Evolutionary conservation across 1,140 invertebrate genomes (phyloP).

Genomic region (Lasaia peninsularis): DNA sequence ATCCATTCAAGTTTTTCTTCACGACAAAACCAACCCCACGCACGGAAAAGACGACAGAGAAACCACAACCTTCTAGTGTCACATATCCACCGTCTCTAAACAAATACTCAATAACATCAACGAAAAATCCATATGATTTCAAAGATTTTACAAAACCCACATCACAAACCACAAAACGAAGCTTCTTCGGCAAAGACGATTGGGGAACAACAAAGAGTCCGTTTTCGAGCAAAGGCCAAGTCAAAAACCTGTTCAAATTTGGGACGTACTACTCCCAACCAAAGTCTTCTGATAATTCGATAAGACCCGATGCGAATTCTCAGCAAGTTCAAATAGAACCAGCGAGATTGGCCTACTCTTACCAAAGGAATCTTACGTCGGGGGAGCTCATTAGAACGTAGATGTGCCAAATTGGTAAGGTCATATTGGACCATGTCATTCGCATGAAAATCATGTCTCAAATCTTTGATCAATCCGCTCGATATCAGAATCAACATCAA

Average conservation of each 20-base stretch:
- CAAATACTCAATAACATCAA: constrained; percentile 69
- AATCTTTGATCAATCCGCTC: not conserved
- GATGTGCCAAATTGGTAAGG: constrained; percentile 64
- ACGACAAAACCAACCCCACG: constrained; percentile 45
- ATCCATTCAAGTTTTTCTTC: constrained; percentile 42
- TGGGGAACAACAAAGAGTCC: constrained; percentile 68
- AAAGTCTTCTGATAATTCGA: constrained; percentile 62
- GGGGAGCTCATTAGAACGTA: constrained; percentile 47
- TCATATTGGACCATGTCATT: constrained; percentile 27
- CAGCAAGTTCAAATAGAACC: constrained; percentile 71
- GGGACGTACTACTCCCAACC: constrained; percentile 65
- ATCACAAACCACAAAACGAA: constrained; percentile 42
- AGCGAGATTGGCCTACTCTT: constrained; percentile 57
- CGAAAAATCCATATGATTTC: constrained; percentile 77
- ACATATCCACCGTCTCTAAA: constrained; percentile 54
- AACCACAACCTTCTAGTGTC: constrained; percentile 29
- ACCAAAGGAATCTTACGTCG: constrained; percentile 58
- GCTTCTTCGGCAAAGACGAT: constrained; percentile 63
- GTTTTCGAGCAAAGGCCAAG: constrained; percentile 43
- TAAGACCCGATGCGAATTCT: constrained; percentile 67
- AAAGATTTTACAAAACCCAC: constrained; percentile 69
- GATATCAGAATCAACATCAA: constrained; percentile 6
- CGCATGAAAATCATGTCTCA: constrained; percentile 27
- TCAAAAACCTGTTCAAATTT: constrained; percentile 59
- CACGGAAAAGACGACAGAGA: constrained; percentile 41